Evolutionary conservation across 1,140 invertebrate genomes (phyloP).

Genomic region (Eurytemora carolleeae): DNA sequence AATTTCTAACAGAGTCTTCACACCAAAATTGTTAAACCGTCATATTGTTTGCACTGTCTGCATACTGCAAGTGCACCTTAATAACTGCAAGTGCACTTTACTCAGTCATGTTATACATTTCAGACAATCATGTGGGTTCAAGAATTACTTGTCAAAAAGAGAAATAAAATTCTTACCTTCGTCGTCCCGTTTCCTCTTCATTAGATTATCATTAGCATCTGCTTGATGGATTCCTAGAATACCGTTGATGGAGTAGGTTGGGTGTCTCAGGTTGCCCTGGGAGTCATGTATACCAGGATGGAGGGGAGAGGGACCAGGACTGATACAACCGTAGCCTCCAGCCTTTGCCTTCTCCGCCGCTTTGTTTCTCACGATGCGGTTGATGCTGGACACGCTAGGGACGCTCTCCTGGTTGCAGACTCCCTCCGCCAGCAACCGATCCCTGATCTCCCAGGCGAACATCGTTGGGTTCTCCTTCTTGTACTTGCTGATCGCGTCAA

Average conservation of each 20-base stretch:
- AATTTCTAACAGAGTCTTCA: too few relatives aligned
- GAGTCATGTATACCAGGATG: too few relatives aligned
- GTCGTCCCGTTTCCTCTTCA: conserved; percentile 45
- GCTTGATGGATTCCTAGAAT: conserved; percentile 66
- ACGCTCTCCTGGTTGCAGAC: conserved; percentile 98
- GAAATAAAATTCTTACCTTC: conserved; percentile 17
- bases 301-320: conserved; percentile 21
- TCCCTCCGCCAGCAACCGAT: conserved; percentile 80
- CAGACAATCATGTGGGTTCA: too few relatives aligned
- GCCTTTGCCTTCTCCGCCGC: conserved; percentile 78
- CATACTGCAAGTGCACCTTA: too few relatives aligned
- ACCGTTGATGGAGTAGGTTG: conserved; percentile 79
- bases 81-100: too few relatives aligned
- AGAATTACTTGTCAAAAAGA: too few relatives aligned
- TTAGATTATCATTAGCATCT: conserved; percentile 33
- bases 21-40: too few relatives aligned
- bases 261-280: conserved; percentile 26
- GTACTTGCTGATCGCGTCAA: conserved; percentile 93
- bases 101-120: too few relatives aligned
- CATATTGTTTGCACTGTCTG: too few relatives aligned
- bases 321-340: conserved; percentile 33
- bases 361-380: conserved; percentile 90
- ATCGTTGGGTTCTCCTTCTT: conserved; percentile 98
- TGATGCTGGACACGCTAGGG: conserved; percentile 95
- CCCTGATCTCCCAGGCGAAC: conserved; percentile 99